Evolutionary conservation across 2,888 invertebrate genomes (phyloP).

Genomic region (Balanococcus diminutus): DNA sequence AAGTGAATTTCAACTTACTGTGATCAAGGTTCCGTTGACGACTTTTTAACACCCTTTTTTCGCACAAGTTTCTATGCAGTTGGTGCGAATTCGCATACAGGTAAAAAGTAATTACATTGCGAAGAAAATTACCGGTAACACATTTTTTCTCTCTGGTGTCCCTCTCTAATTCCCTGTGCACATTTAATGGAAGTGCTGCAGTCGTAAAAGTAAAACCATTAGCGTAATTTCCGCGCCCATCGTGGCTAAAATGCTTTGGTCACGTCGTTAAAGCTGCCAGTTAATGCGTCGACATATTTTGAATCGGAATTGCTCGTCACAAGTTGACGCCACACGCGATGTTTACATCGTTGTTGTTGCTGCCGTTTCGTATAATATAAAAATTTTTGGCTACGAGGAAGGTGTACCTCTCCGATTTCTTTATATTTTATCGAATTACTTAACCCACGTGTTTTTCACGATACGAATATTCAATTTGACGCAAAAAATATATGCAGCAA

Average conservation of each 20-base stretch:
- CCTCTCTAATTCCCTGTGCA: background rate
- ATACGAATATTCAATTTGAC: background rate
- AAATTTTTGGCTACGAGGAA: background rate
- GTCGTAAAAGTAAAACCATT: slow-evolving; percentile 39
- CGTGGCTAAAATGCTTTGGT: slow-evolving; percentile 24
- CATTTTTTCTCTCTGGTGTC: background rate
- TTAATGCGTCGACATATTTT: slow-evolving; percentile 34
- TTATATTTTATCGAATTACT: background rate
- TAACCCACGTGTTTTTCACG: background rate
- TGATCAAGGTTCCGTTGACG: slow-evolving; percentile 14
- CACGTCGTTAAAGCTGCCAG: slow-evolving; percentile 23
- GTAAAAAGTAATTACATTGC: slow-evolving; percentile 35
- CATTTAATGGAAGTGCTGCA: slow-evolving; percentile 6
- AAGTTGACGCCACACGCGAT: slow-evolving; percentile 28
- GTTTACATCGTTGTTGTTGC: background rate
- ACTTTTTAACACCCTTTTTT: slow-evolving; percentile 17
- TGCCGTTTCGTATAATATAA: background rate
- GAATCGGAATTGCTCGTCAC: slow-evolving; percentile 26
- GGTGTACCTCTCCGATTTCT: background rate
- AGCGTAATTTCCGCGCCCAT: slow-evolving; percentile 33
- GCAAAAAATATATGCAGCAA: background rate
- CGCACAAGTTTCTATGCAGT: background rate
- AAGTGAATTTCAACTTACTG: background rate
- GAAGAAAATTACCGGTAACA: slow-evolving; percentile 31
- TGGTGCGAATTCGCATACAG: background rate